Conservation (phyloP, 2,888 invertebrate species). For the Acleris laterana region DNA sequence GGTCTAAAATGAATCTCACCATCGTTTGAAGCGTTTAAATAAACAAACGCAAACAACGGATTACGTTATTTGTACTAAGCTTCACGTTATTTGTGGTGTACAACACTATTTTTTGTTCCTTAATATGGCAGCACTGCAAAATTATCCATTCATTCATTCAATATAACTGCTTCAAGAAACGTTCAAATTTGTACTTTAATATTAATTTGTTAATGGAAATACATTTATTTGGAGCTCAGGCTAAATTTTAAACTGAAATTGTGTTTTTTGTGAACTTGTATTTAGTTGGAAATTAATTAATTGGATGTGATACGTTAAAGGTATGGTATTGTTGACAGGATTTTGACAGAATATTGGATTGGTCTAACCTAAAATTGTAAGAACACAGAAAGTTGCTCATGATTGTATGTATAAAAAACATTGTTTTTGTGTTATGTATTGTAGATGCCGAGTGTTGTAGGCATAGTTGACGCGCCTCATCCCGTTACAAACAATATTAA, state of each 20-base stretch:
- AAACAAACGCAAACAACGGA: not conserved
- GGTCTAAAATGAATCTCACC: no score
- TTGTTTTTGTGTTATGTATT: slow-evolving; percentile 48
- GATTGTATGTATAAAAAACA: slow-evolving; percentile 42
- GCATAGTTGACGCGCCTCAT: slow-evolving; percentile 61
- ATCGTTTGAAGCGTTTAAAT: no score
- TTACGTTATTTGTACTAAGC: not conserved
- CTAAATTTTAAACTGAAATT: slow-evolving; percentile 4
- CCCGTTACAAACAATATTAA: slow-evolving; percentile 62
- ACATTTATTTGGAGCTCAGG: not conserved
- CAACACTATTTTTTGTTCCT: not conserved
- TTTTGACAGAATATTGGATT: slow-evolving; percentile 25
- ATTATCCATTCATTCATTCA: not conserved
- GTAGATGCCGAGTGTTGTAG: slow-evolving; percentile 75
- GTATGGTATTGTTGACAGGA: slow-evolving; percentile 29
- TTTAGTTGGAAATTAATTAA: not conserved
- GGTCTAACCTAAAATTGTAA: slow-evolving; percentile 27
- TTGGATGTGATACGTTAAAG: slow-evolving; percentile 18
- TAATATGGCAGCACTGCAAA: slow-evolving; percentile 9
- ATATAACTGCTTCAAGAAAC: slow-evolving; percentile 15
- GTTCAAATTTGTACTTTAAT: slow-evolving; percentile 22
- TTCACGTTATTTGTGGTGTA: not conserved
- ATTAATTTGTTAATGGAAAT: not conserved
- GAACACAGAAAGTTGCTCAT: slow-evolving; percentile 5
- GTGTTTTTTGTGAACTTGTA: not conserved